phyloP scores from a whole-genome alignment of 2,797 vertebrate genomes.

The Eutrigla gurnardus region DNA sequence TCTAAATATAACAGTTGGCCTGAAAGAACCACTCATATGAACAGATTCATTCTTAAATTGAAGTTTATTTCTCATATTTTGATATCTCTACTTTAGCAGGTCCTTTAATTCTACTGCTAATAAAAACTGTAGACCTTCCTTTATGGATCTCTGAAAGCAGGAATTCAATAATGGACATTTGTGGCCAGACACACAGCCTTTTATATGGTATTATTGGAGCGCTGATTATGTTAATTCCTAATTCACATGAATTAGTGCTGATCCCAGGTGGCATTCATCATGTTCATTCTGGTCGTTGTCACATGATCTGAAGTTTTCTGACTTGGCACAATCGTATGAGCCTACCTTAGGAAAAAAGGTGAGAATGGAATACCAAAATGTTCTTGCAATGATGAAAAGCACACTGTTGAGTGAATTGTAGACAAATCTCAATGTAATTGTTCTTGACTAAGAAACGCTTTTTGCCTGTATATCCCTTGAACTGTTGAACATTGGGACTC shows the following conservation, averaged over 20 bases:
- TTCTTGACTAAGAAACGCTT: not conserved
- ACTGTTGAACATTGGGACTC: not conserved
- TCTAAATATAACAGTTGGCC: not conserved
- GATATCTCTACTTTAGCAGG: too few species aligned
- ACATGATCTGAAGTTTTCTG: not conserved
- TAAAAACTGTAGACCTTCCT: too few species aligned
- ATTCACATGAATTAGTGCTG: not conserved
- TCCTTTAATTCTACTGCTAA: too few species aligned
- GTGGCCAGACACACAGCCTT: not conserved
- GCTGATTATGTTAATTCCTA: not conserved
- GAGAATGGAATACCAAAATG: not conserved
- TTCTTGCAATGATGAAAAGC: not conserved
- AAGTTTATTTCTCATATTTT: not conserved
- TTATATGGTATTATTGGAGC: not conserved
- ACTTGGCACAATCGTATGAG: too few species aligned
- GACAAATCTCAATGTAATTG: not conserved
- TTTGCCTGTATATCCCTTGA: not conserved
- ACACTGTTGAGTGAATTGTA: not conserved
- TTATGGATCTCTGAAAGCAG: too few species aligned
- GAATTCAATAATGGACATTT: not conserved
- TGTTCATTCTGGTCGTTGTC: not conserved
- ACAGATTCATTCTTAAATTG: not conserved
- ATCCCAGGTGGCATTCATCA: not conserved
- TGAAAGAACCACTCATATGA: not conserved
- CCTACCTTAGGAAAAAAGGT: not conserved